phyloP scores from a whole-genome alignment of 2,888 invertebrate species.

The Tipula lateralis region DNA sequence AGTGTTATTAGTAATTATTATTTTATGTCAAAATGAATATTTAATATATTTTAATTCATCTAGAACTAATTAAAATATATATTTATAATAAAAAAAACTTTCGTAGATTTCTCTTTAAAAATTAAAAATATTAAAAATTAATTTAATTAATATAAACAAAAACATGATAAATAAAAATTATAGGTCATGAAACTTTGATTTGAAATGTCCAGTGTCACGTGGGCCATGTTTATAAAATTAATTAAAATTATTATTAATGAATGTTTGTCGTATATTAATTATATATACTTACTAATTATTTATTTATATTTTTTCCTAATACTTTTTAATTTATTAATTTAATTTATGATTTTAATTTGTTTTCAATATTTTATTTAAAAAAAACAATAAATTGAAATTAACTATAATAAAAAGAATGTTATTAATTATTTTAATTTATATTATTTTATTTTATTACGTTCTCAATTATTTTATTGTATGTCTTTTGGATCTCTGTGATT shows the following conservation, averaged over 20 bases:
- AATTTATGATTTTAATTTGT: neutral
- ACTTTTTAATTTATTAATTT: slow-evolving; percentile 21
- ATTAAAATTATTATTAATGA: slow-evolving; percentile 34
- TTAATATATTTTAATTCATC: slow-evolving; percentile 12
- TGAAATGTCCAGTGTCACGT: slow-evolving; percentile 36
- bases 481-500: slow-evolving; percentile 47
- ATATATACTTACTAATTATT: slow-evolving; percentile 29
- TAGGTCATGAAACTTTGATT: slow-evolving; percentile 35
- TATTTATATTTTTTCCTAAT: slow-evolving; percentile 27
- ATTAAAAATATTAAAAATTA: neutral
- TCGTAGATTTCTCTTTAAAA: neutral
- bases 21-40: neutral
- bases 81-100: neutral
- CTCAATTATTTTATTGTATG: slow-evolving; percentile 39
- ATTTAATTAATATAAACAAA: slow-evolving; percentile 19
- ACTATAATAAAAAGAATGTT: neutral
- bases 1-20: slow-evolving; percentile 26
- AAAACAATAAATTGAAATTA: neutral
- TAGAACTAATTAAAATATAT: neutral
- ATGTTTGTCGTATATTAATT: slow-evolving; percentile 34
- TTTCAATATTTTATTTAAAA: neutral
- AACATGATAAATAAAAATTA: slow-evolving; percentile 14
- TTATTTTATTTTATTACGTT: slow-evolving; percentile 31
- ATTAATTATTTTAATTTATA: neutral
- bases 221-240: slow-evolving; percentile 35